A percentile compares a stretch with the other conserved stretches of the same genome.
phyloP scores from a whole-genome alignment of 2,797 vertebrate species.

The Cirrhinus mrigala region DNA sequence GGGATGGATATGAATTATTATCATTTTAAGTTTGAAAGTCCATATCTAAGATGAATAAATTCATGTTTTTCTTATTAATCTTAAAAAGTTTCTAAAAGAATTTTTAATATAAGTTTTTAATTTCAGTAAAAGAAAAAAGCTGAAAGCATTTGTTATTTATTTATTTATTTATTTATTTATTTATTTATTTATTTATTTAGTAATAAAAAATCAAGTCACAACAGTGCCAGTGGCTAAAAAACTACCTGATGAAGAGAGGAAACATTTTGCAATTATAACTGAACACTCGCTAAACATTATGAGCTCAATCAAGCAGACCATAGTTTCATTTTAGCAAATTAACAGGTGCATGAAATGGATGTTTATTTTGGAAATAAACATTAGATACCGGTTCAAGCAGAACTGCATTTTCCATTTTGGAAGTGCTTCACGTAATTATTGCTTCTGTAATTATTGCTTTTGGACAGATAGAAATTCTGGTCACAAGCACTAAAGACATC shows the following conservation, averaged over 20 bases:
- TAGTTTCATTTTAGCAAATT: neutral
- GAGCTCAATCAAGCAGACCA: neutral
- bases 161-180: no score
- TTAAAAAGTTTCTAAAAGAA: neutral
- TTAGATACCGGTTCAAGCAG: neutral
- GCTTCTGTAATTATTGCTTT: neutral
- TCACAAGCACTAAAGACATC: neutral
- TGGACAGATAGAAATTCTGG: neutral
- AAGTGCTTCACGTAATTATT: neutral
- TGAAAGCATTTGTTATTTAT: neutral
- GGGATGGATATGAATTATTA: neutral
- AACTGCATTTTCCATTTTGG: neutral
- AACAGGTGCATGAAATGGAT: neutral
- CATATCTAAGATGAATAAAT: neutral
- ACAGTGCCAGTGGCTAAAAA: neutral
- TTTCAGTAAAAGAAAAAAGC: neutral
- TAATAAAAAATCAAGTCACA: neutral
- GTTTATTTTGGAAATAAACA: neutral
- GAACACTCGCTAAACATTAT: neutral
- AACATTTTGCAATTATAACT: constrained; percentile 13
- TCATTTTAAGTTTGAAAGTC: neutral
- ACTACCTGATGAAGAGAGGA: neutral
- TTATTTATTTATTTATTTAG: neutral
- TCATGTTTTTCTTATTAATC: neutral
- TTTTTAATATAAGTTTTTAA: neutral